Conservation (phyloP, 92 coral and sea anemone species). For the Umimayanthus chanpuru region DNA sequence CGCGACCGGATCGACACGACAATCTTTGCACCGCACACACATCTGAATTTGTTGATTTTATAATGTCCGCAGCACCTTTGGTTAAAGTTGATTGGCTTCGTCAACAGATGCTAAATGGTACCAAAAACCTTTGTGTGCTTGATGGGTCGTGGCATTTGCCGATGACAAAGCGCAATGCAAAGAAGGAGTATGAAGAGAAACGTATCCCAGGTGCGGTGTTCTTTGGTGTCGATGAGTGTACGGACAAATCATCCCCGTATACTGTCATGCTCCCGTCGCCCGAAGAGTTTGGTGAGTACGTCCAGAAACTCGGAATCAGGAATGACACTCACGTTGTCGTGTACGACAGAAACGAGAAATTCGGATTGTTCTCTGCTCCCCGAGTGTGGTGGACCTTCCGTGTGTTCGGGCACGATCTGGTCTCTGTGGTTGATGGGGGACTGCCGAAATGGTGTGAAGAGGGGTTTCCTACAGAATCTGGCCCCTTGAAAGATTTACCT, state of each 20-base stretch:
- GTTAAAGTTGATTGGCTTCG: slow-evolving; percentile 75
- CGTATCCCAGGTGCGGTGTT: slow-evolving; percentile 89
- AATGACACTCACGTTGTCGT: slow-evolving; percentile 86
- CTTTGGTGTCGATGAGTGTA: slow-evolving; percentile 89
- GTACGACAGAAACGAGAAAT: slow-evolving; percentile 77
- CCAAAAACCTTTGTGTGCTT: slow-evolving; percentile 69
- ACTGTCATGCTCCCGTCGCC: slow-evolving; percentile 83
- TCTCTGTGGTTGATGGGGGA: slow-evolving; percentile 93
- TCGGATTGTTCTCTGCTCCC: slow-evolving; percentile 88
- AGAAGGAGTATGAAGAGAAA: slow-evolving; percentile 67
- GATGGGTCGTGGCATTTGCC: slow-evolving; percentile 97
- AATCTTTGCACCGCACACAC: too few species aligned
- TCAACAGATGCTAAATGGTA: slow-evolving; percentile 65
- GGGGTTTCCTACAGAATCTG: slow-evolving; percentile 76
- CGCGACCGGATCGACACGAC: too few species aligned
- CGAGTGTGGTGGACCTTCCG: slow-evolving; percentile 97
- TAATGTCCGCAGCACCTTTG: slow-evolving; percentile 56
- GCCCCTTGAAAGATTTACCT: slow-evolving; percentile 38
- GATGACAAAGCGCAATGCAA: slow-evolving; percentile 72
- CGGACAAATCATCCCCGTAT: slow-evolving; percentile 67
- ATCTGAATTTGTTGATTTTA: too few species aligned
- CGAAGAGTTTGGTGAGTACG: slow-evolving; percentile 74
- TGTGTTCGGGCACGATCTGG: slow-evolving; percentile 84
- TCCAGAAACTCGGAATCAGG: slow-evolving; percentile 71
- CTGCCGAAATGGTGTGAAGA: slow-evolving; percentile 81